phyloP scores from a whole-genome alignment of 2,113 vertebrate species.

The Microcebus ravelobensis region DNA sequence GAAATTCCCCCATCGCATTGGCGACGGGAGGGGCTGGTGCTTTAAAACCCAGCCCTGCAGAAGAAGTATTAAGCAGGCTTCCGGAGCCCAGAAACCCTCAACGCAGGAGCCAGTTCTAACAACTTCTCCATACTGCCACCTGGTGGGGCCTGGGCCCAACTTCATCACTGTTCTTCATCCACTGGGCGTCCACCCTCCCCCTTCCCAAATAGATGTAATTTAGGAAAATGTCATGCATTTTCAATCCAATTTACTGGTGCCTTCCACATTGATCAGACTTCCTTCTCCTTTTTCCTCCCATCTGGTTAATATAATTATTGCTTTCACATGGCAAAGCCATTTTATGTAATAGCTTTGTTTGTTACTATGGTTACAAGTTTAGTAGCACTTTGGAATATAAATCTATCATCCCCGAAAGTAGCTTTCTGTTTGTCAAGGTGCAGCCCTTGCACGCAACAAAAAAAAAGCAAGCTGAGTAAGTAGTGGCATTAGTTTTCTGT shows the following conservation, averaged over 20 bases:
- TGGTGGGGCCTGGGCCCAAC: conserved; percentile 67
- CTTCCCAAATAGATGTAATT: not conserved
- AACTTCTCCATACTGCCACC: conserved; percentile 80
- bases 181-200: not conserved
- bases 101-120: not conserved
- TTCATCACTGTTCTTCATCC: not conserved
- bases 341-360: conserved; percentile 59
- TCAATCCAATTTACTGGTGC: conserved; percentile 55
- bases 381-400: not conserved
- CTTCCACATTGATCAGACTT: conserved; percentile 35
- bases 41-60: conserved; percentile 26
- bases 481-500: not conserved
- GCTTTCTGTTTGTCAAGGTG: not conserved
- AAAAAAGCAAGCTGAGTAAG: not conserved
- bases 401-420: not conserved
- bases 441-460: not conserved
- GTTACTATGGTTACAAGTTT: conserved; percentile 57
- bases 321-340: conserved; percentile 66
- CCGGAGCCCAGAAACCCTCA: not conserved
- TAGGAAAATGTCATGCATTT: conserved; percentile 62
- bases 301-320: conserved; percentile 60
- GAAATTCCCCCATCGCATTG: conserved; percentile 33
- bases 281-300: conserved; percentile 59
- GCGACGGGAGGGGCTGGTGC: not conserved
- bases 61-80: not conserved